Conservation (phyloP, 2,888 invertebrate genomes). For the Sarcophaga subvicina region DNA sequence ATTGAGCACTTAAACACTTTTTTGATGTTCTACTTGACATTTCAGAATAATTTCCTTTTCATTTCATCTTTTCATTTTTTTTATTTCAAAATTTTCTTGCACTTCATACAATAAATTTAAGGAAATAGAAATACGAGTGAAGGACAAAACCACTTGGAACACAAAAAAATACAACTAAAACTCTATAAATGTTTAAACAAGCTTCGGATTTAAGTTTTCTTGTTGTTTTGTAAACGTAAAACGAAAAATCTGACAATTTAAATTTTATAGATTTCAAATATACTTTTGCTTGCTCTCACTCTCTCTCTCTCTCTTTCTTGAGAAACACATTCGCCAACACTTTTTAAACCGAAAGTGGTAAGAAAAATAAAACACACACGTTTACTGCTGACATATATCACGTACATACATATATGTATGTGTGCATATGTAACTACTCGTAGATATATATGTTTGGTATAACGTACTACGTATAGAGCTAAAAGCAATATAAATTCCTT, state of each 20-base stretch:
- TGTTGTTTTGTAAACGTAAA: background rate
- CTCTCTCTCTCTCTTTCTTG: too few species aligned
- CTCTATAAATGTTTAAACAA: slow-evolving; percentile 15
- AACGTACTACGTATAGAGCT: background rate
- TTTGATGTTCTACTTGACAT: slow-evolving; percentile 49
- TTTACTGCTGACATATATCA: slow-evolving; percentile 28
- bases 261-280: slow-evolving; percentile 46
- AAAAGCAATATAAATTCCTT: slow-evolving; percentile 58
- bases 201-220: too few species aligned
- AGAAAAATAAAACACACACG: slow-evolving; percentile 22
- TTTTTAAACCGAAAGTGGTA: background rate
- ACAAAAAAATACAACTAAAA: background rate
- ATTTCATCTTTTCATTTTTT: background rate
- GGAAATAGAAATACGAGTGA: too few species aligned
- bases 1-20: slow-evolving; percentile 69
- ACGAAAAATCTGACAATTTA: slow-evolving; percentile 24
- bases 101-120: background rate
- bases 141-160: too few species aligned
- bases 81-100: background rate
- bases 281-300: too few species aligned
- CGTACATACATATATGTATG: background rate
- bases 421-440: background rate
- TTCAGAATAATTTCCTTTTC: slow-evolving; percentile 2
- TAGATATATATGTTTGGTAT: background rate
- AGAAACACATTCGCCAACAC: background rate